A percentile compares a stretch with the other conserved stretches of the same genome.
These are phyloP conservation scores for Platypus cylindrus DNA, from an alignment of 2,888 invertebrate species.

Conservation along the genomic window DNA sequence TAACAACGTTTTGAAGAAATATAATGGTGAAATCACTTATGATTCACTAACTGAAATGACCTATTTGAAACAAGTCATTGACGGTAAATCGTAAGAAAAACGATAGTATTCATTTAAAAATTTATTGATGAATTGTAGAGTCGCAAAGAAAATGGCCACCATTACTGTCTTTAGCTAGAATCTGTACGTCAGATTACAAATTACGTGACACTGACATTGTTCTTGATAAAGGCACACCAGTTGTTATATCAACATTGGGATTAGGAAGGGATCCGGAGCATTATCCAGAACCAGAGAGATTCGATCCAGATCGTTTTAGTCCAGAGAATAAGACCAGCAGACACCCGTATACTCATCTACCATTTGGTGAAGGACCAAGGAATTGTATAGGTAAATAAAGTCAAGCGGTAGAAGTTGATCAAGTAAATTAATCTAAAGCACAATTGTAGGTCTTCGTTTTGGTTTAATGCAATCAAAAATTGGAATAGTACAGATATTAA, in stretches of 20 bases:
- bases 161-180: constrained; percentile 15
- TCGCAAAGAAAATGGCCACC: constrained; percentile 19
- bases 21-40: constrained; percentile 14
- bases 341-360: constrained; percentile 16
- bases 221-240: constrained; percentile 19
- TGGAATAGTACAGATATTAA: constrained; percentile 14
- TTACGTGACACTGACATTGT: constrained; percentile 17
- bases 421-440: not conserved
- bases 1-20: constrained; percentile 10
- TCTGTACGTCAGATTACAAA: constrained; percentile 20
- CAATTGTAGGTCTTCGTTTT: constrained; percentile 16
- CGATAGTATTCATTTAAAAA: not conserved
- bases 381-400: constrained; percentile 20
- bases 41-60: constrained; percentile 16
- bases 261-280: constrained; percentile 20
- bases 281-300: constrained; percentile 19
- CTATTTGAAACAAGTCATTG: constrained; percentile 16
- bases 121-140: constrained; percentile 12
- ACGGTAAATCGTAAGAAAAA: constrained; percentile 9
- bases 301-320: constrained; percentile 21
- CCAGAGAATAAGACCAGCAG: constrained; percentile 15
- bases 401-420: not conserved
- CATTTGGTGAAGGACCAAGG: constrained; percentile 23
- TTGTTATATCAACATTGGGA: constrained; percentile 17
- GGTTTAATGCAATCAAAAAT: constrained; percentile 18